Percentiles rank a stretch among this genome's conserved stretches.
phyloP scores from a whole-genome alignment of 1,140 invertebrate genomes.

The Gryon sp. region DNA sequence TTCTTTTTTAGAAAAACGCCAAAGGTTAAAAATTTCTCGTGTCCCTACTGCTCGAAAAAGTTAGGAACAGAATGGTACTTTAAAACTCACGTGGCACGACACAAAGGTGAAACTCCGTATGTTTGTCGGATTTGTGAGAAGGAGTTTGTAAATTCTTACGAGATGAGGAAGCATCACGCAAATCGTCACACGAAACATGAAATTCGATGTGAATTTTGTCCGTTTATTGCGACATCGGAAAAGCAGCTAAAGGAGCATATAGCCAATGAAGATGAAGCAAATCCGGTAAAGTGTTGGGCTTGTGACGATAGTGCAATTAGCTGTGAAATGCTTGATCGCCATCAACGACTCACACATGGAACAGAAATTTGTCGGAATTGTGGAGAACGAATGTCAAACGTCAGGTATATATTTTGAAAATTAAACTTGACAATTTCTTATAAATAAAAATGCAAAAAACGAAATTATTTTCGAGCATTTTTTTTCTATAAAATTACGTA shows the following conservation, averaged over 20 bases:
- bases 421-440: no score
- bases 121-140: conserved; percentile 70
- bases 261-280: conserved; percentile 1
- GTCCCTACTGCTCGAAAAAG: conserved; percentile 71
- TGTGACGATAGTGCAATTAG: conserved; percentile 30
- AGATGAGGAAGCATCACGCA: conserved; percentile 71
- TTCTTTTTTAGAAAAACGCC: neutral
- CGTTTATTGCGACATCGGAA: conserved; percentile 33
- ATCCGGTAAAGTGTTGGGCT: conserved; percentile 53
- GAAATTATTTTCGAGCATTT: neutral
- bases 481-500: neutral
- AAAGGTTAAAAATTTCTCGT: conserved; percentile 68
- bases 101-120: conserved; percentile 69
- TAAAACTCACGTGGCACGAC: conserved; percentile 72
- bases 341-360: conserved; percentile 60
- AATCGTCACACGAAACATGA: conserved; percentile 64
- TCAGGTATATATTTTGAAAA: conserved; percentile 18
- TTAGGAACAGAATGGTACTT: conserved; percentile 76
- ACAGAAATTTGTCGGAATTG: conserved; percentile 61
- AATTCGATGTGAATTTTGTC: conserved; percentile 61
- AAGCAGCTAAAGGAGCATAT: conserved; percentile 49
- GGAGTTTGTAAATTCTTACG: conserved; percentile 67
- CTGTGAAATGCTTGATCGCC: conserved; percentile 50
- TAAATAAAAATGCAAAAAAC: no score
- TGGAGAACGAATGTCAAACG: conserved; percentile 50